Conservation (phyloP, 2,888 invertebrate genomes). For the Phyllotreta striolata region DNA sequence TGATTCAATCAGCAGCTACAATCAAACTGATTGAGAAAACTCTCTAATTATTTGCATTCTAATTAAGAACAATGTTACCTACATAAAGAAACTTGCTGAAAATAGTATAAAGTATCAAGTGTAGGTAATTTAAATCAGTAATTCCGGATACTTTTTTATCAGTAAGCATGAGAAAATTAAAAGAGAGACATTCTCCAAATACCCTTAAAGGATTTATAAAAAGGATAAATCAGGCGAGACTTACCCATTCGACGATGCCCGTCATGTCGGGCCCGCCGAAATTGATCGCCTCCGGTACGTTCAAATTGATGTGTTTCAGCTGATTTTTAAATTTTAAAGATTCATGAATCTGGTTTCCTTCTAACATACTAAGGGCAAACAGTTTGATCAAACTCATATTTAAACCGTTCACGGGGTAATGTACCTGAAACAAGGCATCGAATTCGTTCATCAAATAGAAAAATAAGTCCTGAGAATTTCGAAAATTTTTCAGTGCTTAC, state of each 20-base stretch:
- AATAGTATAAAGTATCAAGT: no score
- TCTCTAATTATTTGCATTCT: no score
- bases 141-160: no score
- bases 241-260: slow-evolving; percentile 60
- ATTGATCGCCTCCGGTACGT: slow-evolving; percentile 65
- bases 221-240: slow-evolving; percentile 4
- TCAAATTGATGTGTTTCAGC: slow-evolving; percentile 62
- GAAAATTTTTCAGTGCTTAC: slow-evolving; percentile 44
- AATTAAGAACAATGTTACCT: no score
- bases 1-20: no score
- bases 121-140: no score
- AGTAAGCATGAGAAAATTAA: no score
- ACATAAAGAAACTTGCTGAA: no score
- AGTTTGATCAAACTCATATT: slow-evolving; percentile 58
- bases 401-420: slow-evolving; percentile 45
- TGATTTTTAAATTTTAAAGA: slow-evolving; percentile 59
- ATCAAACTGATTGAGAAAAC: no score
- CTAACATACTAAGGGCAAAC: slow-evolving; percentile 66
- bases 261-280: slow-evolving; percentile 57
- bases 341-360: slow-evolving; percentile 67
- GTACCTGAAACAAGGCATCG: slow-evolving; percentile 43
- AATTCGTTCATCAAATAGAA: no score
- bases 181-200: no score
- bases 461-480: neutral
- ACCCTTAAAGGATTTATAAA: no score